Percentiles rank a stretch among this genome's conserved stretches.
Evolutionary conservation across 2,797 vertebrate species (phyloP).

Genomic region (Nyctalus aviator): DNA sequence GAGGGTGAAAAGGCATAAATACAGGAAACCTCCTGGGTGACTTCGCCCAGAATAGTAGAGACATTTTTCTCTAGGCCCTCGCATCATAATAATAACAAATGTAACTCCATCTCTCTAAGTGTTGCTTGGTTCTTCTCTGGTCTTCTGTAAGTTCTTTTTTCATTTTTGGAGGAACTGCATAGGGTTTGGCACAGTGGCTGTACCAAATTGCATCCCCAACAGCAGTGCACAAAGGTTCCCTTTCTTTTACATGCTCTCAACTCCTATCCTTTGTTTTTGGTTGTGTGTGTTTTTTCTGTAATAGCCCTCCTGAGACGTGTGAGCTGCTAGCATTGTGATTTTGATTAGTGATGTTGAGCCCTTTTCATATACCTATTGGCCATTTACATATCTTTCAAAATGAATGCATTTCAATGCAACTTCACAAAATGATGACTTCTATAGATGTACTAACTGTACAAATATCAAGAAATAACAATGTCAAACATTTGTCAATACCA

Average conservation of each 20-base stretch:
- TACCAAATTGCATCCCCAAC: not conserved
- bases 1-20: too few relatives aligned
- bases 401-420: not conserved
- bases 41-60: too few relatives aligned
- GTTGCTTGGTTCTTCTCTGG: too few relatives aligned
- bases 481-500: slow-evolving; percentile 14
- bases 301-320: not conserved
- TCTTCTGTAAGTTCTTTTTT: not conserved
- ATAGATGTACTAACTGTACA: not conserved
- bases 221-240: not conserved
- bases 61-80: too few relatives aligned
- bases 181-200: not conserved
- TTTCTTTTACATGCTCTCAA: not conserved
- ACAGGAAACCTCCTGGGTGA: too few relatives aligned
- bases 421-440: slow-evolving; percentile 30
- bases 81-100: too few relatives aligned
- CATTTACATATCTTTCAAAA: slow-evolving; percentile 10
- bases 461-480: slow-evolving; percentile 7
- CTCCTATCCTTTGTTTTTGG: not conserved
- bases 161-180: not conserved
- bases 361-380: not conserved
- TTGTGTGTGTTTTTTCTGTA: not conserved
- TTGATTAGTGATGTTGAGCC: not conserved
- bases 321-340: not conserved
- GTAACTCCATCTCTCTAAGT: too few relatives aligned